These are phyloP conservation scores for Allacma fusca DNA, from an alignment of 2,888 invertebrate genomes.

Conservation along the genomic window DNA sequence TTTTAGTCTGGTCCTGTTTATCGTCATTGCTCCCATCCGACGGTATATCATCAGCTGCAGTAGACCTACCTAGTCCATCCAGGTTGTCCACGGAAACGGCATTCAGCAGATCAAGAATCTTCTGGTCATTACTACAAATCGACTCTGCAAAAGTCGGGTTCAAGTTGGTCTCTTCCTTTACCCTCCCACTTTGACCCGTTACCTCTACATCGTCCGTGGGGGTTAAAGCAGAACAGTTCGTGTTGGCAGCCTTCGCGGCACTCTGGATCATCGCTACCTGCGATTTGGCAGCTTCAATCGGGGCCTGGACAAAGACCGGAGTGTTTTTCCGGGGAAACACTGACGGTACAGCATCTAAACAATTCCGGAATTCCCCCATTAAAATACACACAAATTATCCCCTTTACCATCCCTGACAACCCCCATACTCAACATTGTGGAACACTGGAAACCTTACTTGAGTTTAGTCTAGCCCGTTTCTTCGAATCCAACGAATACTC, in stretches of 20 bases:
- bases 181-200: background rate
- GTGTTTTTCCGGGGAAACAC: conserved; percentile 58
- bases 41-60: conserved; percentile 7
- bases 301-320: conserved; percentile 55
- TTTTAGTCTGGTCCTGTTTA: conserved; percentile 41
- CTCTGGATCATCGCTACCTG: conserved; percentile 8
- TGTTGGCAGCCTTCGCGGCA: background rate
- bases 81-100: conserved; percentile 29
- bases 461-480: conserved; percentile 60
- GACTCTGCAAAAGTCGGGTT: conserved; percentile 49
- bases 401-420: background rate
- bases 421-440: no score
- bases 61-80: background rate
- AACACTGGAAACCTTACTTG: conserved; percentile 50
- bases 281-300: conserved; percentile 37
- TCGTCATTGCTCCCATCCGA: conserved; percentile 31
- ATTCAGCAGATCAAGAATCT: conserved; percentile 51
- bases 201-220: background rate
- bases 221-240: background rate
- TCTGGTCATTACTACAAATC: conserved; percentile 52
- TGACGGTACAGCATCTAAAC: conserved; percentile 60
- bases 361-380: no score
- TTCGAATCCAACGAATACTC: conserved; percentile 60
- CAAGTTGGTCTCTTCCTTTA: background rate
- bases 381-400: background rate